Conservation (phyloP, 2,888 invertebrate genomes). For the Bugulina stolonifera region DNA sequence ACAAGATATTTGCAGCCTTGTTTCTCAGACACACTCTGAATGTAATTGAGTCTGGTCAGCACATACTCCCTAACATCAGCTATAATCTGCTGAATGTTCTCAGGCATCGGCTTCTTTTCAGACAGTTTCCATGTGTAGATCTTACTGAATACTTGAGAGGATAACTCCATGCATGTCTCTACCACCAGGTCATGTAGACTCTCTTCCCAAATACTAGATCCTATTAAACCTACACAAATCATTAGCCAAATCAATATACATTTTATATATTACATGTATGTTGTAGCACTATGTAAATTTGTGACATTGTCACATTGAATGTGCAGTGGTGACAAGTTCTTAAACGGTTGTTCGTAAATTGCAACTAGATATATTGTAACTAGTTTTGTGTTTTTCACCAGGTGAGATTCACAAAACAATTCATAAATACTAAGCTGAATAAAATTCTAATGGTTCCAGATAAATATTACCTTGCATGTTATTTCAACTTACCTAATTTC, state of each 20-base stretch:
- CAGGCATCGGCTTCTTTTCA: not conserved
- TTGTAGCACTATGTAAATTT: too few relatives aligned
- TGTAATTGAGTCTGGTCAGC: not conserved
- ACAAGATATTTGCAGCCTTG: not conserved
- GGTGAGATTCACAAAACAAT: too few relatives aligned
- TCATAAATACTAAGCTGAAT: too few relatives aligned
- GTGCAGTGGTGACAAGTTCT: too few relatives aligned
- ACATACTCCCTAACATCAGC: not conserved
- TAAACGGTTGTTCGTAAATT: too few relatives aligned
- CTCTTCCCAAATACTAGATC: not conserved
- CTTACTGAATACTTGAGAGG: not conserved
- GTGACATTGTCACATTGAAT: too few relatives aligned
- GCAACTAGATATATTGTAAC: too few relatives aligned
- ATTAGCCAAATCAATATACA: too few relatives aligned
- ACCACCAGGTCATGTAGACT: slow-evolving; percentile 3
- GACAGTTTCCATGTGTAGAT: not conserved
- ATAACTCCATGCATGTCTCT: not conserved
- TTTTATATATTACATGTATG: too few relatives aligned
- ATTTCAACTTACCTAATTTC: slow-evolving; percentile 22
- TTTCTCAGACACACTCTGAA: not conserved
- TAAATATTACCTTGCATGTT: too few relatives aligned
- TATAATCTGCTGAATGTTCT: not conserved
- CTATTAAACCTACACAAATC: not conserved
- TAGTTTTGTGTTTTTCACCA: too few relatives aligned
- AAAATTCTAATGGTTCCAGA: too few relatives aligned